phyloP scores from a whole-genome alignment of 2,113 vertebrate genomes.

The Poecilia latipinna region DNA sequence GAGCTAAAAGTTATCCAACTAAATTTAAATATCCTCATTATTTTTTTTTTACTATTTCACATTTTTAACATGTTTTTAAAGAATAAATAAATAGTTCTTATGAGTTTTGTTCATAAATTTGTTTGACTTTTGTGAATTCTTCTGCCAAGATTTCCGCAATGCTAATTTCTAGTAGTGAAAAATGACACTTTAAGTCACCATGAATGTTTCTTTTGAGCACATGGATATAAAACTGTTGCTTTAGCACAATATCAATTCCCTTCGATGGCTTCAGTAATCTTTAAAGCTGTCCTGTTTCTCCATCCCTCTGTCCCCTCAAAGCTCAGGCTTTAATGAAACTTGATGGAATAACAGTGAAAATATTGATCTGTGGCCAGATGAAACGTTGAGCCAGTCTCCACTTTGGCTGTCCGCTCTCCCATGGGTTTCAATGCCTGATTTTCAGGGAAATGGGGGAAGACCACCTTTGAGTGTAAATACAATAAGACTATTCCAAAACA shows the following conservation, averaged over 20 bases:
- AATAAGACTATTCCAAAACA: conserved; percentile 25
- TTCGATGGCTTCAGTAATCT: conserved; percentile 24
- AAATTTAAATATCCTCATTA: too few relatives aligned
- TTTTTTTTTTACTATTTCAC: not conserved
- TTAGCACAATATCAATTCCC: conserved; percentile 10
- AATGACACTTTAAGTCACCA: not conserved
- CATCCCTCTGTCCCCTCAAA: conserved; percentile 6
- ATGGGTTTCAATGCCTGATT: conserved; percentile 50
- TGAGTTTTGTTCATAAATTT: not conserved
- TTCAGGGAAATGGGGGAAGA: conserved; percentile 11
- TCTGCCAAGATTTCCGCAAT: not conserved
- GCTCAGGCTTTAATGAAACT: conserved; percentile 30
- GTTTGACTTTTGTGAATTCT: conserved; percentile 17
- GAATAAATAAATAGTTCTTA: not conserved
- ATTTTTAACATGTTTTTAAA: not conserved
- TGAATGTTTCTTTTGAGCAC: not conserved
- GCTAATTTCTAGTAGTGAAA: too few relatives aligned
- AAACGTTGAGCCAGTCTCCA: conserved; percentile 46
- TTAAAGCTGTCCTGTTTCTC: not conserved
- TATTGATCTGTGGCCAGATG: conserved; percentile 54
- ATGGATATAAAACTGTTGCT: conserved; percentile 6
- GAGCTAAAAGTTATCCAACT: conserved; percentile 3
- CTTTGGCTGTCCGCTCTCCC: conserved; percentile 19
- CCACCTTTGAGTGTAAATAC: conserved; percentile 21
- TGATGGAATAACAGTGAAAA: conserved; percentile 70